Base-by-base conservation (phyloP, 2,888 invertebrate species). In the Drosophila engyochracea region DNA sequence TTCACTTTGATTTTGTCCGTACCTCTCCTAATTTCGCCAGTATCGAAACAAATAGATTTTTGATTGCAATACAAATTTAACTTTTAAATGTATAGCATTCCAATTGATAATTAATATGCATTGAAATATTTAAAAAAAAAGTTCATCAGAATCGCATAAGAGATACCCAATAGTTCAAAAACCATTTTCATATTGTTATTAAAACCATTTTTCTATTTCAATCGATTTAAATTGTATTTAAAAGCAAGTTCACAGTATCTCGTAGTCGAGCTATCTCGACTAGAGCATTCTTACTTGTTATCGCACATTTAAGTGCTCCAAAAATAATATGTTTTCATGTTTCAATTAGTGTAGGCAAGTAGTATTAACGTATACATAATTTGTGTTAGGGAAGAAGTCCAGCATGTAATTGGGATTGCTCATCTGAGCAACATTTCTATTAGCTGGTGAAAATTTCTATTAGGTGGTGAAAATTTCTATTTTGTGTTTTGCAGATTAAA, bases 311-410 rank as follows among this genome's bases (percentile, higher is more conserved):
- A 76, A 76, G 71, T 60, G 81, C 62, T 47, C 25, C 39, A 30
- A 57, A 74, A 59, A 74, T 61, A 79, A 74, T 66, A 69, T 79
- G 66, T 82, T 84, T 76, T 66, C 75, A 76, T 82, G 82, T 82
- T 74, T 52, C 82, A 73, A 73, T 83, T 74, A 82, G 53, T 70
- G 85, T 68, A 52, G 58, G 77, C 53, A 65, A 52, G 3, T 71
- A 10, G 16, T 58, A 58, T 69, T 28, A n/a, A 28, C n/a, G 9
- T 39, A 57, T 4, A 16, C 28, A 33, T 57, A 63, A 65, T 68
- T 65, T 65, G 58, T 49, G 47, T 59, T 31, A 4, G 25, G 4
- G 5, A 30, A 22, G 30, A 16, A 22, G 47, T 68, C 16, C 4
- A 39, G 25, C 67, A 75, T 73, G 72, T 62, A 79, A 79, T 88